Evolutionary conservation across 2,113 vertebrate genomes (phyloP).

Genomic region (Argyrosomus japonicus): DNA sequence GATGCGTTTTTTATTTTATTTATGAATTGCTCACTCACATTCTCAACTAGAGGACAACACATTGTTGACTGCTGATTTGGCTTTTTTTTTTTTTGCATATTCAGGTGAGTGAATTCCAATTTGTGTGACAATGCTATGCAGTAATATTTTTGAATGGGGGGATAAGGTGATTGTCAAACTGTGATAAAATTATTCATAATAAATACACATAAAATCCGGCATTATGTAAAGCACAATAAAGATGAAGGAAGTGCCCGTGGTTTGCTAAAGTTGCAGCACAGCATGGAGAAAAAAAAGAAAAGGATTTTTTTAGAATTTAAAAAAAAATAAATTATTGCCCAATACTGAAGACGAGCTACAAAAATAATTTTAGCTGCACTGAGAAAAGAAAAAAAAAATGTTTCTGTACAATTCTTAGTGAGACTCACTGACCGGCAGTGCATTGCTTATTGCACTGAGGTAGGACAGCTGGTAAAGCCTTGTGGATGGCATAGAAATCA

Average conservation of each 20-base stretch:
- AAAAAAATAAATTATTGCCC: constrained; percentile 70
- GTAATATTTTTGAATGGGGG: background rate
- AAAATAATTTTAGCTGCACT: constrained; percentile 76
- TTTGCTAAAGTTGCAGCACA: constrained; percentile 97
- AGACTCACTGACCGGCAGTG: constrained; percentile 77
- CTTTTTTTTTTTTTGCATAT: background rate
- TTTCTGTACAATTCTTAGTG: constrained; percentile 66
- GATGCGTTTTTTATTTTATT: background rate
- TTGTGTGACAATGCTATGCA: background rate
- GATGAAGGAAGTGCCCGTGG: constrained; percentile 95
- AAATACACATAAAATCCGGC: constrained; percentile 88
- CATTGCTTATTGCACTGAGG: constrained; percentile 78
- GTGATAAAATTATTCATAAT: constrained; percentile 49
- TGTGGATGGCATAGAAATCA: constrained; percentile 1
- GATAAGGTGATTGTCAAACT: constrained; percentile 57
- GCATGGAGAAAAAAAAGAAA: constrained; percentile 76
- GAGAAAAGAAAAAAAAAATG: constrained; percentile 14
- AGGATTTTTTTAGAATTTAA: constrained; percentile 66
- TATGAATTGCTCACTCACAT: background rate
- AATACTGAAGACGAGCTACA: constrained; percentile 69
- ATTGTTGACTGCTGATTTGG: background rate
- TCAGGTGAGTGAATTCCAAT: background rate
- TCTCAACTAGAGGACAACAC: no score
- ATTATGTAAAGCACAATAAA: constrained; percentile 99
- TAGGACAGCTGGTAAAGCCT: constrained; percentile 43